phyloP scores from a whole-genome alignment of 1,140 invertebrate genomes.

The Eubasilissa regina region DNA sequence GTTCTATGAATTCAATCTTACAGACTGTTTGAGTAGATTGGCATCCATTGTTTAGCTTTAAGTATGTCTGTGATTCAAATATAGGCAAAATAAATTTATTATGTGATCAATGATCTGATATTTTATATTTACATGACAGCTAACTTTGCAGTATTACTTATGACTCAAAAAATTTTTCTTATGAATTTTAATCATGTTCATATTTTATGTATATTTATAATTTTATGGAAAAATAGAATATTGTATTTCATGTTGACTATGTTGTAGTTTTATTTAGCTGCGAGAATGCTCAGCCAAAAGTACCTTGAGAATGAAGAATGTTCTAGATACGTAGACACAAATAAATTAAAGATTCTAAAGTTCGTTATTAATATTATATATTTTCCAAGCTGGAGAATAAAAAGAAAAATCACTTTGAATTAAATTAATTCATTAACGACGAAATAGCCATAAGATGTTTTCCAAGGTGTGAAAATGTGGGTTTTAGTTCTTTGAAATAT shows the following conservation, averaged over 20 bases:
- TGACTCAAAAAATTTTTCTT: slow-evolving; percentile 47
- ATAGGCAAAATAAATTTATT: slow-evolving; percentile 37
- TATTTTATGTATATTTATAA: slow-evolving; percentile 51
- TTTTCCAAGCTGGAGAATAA: too few relatives aligned
- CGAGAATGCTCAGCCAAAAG: too few relatives aligned
- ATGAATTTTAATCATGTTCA: slow-evolving; percentile 49
- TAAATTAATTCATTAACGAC: too few relatives aligned
- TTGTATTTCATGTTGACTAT: slow-evolving; percentile 51
- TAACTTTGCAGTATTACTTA: slow-evolving; percentile 55
- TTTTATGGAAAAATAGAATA: slow-evolving; percentile 49
- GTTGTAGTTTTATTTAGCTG: slow-evolving; percentile 23
- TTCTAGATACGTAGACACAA: too few relatives aligned
- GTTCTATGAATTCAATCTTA: too few relatives aligned
- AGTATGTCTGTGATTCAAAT: slow-evolving; percentile 41
- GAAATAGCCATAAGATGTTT: too few relatives aligned
- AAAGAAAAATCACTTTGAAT: too few relatives aligned
- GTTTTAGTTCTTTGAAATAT: too few relatives aligned
- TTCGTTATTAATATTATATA: too few relatives aligned
- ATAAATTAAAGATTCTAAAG: too few relatives aligned
- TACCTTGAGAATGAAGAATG: too few relatives aligned
- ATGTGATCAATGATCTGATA: slow-evolving; percentile 47
- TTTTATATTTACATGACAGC: slow-evolving; percentile 52
- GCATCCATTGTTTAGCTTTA: slow-evolving; percentile 10
- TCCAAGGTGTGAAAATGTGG: too few relatives aligned
- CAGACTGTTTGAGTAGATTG: not conserved